Percentiles rank a stretch among this genome's conserved stretches.
These are phyloP conservation scores for Holacanthus passer DNA, from an alignment of 2,113 vertebrate species.

Conservation along the genomic window DNA sequence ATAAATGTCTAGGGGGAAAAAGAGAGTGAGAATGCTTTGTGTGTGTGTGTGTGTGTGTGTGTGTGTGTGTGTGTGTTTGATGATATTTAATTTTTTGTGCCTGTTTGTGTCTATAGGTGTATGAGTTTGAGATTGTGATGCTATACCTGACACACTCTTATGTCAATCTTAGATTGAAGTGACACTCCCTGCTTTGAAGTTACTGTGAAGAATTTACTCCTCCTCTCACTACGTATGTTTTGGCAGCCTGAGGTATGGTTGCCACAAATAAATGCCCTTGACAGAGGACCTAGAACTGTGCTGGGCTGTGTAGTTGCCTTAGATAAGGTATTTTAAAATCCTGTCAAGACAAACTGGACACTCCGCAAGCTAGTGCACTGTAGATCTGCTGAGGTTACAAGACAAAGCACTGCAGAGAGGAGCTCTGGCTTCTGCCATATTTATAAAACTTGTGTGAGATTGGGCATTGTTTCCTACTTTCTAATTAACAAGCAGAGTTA, in stretches of 20 bases:
- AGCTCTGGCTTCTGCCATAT: conserved; percentile 24
- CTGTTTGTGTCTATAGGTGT: conserved; percentile 32
- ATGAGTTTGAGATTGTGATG: conserved; percentile 32
- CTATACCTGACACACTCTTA: conserved; percentile 41
- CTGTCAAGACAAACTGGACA: background rate
- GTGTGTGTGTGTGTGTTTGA: background rate
- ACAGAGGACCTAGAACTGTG: background rate
- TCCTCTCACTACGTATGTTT: conserved; percentile 30
- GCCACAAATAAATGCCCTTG: conserved; percentile 2
- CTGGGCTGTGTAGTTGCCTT: conserved; percentile 2
- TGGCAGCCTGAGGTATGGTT: conserved; percentile 9
- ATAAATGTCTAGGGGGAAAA: conserved; percentile 10
- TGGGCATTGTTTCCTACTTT: conserved; percentile 27
- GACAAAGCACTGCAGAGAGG: conserved; percentile 28
- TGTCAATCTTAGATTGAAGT: conserved; percentile 39
- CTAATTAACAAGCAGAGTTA: conserved; percentile 9
- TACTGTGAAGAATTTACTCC: conserved; percentile 44
- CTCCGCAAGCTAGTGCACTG: background rate
- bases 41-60: too few relatives aligned
- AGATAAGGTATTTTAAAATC: conserved; percentile 8
- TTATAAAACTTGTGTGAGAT: conserved; percentile 18
- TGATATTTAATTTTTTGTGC: conserved; percentile 46
- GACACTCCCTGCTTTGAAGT: conserved; percentile 65
- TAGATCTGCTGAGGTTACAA: conserved; percentile 13
- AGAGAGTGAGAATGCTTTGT: background rate